phyloP scores from a whole-genome alignment of 2,888 invertebrate species.

The Drosophila bunnanda region DNA sequence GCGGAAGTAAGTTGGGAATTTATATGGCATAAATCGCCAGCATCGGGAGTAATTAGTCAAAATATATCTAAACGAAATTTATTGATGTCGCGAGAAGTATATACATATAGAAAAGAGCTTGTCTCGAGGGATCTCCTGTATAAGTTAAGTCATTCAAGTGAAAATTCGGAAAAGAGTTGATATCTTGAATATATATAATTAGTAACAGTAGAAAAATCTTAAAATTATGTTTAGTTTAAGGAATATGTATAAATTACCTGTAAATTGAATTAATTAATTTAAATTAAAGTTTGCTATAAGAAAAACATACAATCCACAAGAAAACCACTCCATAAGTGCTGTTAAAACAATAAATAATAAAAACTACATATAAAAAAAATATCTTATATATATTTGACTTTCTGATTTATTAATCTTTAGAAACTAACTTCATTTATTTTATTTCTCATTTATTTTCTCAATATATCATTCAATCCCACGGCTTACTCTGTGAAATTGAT shows the following conservation, averaged over 20 bases:
- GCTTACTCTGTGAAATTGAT: background rate
- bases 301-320: too few species aligned
- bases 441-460: background rate
- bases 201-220: too few species aligned
- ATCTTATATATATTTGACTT: too few species aligned
- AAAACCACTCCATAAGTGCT: too few species aligned
- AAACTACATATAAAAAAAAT: too few species aligned
- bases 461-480: too few species aligned
- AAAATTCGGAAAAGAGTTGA: background rate
- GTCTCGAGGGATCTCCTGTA: background rate
- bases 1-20: slow-evolving; percentile 69
- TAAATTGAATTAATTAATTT: too few species aligned
- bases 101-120: background rate
- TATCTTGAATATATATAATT: too few species aligned
- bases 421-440: background rate
- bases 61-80: slow-evolving; percentile 50
- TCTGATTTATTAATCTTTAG: background rate
- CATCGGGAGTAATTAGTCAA: slow-evolving; percentile 70
- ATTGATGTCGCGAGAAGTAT: slow-evolving; percentile 12
- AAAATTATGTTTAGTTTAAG: background rate
- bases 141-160: background rate
- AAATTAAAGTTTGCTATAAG: too few species aligned
- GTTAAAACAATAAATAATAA: too few species aligned
- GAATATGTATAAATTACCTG: background rate
- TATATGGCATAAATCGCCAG: slow-evolving; percentile 47